phyloP scores from a whole-genome alignment of 2,797 vertebrate genomes.

The Esox lucius region DNA sequence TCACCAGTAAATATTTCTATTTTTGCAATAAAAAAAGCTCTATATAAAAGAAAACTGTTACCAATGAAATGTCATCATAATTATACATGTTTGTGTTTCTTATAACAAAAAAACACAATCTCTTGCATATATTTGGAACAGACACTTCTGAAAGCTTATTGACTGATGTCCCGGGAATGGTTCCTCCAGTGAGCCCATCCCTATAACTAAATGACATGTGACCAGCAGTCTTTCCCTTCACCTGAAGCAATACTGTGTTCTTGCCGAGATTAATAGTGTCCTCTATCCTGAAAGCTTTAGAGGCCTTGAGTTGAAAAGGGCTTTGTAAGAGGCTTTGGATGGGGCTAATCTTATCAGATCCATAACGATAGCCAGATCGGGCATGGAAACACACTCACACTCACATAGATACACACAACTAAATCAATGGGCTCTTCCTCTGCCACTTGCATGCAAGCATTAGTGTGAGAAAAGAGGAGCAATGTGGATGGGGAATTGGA shows the following conservation, averaged over 20 bases:
- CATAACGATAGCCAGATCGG: slow-evolving; percentile 2
- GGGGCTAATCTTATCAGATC: slow-evolving; percentile 26
- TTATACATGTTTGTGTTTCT: too few species aligned
- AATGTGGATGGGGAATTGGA: neutral
- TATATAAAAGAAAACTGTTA: too few species aligned
- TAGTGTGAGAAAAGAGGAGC: neutral
- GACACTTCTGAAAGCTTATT: neutral
- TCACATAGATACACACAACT: neutral
- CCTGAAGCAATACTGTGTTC: slow-evolving; percentile 2
- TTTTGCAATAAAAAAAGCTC: too few species aligned
- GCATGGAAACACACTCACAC: too few species aligned
- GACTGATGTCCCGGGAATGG: neutral
- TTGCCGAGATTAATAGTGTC: slow-evolving; percentile 11
- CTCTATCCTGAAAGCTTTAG: slow-evolving; percentile 21
- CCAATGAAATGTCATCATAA: too few species aligned
- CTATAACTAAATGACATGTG: slow-evolving; percentile 8
- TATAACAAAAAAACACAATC: too few species aligned
- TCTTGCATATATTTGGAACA: neutral
- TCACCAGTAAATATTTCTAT: too few species aligned
- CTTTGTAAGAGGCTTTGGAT: slow-evolving; percentile 17
- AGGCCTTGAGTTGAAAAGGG: slow-evolving; percentile 18
- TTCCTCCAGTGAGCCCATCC: neutral
- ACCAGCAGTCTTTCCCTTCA: slow-evolving; percentile 9
- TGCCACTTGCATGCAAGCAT: neutral
- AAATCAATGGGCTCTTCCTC: slow-evolving; percentile 20